Evolutionary conservation across 2,797 vertebrate genomes (phyloP).

Genomic region (Taeniopygia guttata): DNA sequence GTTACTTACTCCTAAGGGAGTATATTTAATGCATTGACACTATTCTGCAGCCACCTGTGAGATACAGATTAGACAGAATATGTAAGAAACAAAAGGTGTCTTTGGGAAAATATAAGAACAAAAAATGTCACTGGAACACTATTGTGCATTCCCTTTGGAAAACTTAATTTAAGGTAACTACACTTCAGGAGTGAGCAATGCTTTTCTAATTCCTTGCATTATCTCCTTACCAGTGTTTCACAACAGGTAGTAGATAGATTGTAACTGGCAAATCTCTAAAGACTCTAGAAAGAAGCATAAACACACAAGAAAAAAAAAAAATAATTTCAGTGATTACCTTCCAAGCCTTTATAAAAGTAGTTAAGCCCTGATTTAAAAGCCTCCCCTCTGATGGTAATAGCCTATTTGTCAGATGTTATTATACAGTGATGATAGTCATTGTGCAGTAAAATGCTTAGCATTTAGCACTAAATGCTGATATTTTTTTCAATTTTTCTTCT

Average conservation of each 20-base stretch:
- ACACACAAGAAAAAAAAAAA: slow-evolving; percentile 24
- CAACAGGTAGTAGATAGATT: slow-evolving; percentile 60
- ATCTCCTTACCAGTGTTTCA: slow-evolving; percentile 58
- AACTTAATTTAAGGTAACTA: slow-evolving; percentile 45
- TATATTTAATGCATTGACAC: not conserved
- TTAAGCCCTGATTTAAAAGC: slow-evolving; percentile 65
- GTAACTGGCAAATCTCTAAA: slow-evolving; percentile 54
- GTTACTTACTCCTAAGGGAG: not conserved
- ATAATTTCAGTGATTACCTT: slow-evolving; percentile 53
- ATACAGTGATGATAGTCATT: slow-evolving; percentile 38
- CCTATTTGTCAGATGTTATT: slow-evolving; percentile 63
- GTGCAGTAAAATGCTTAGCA: slow-evolving; percentile 21
- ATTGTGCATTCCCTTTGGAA: slow-evolving; percentile 11
- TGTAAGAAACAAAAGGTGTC: not conserved
- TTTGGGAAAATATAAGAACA: slow-evolving; percentile 11
- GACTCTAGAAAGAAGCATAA: slow-evolving; percentile 56
- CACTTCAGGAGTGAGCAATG: slow-evolving; percentile 31
- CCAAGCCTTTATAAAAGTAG: slow-evolving; percentile 53
- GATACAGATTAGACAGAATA: not conserved
- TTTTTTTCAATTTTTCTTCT: not conserved
- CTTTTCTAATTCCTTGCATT: slow-evolving; percentile 69
- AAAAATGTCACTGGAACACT: slow-evolving; percentile 4
- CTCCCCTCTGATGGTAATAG: slow-evolving; percentile 54
- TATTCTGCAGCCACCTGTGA: slow-evolving; percentile 8
- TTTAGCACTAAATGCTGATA: slow-evolving; percentile 12